phyloP scores from a whole-genome alignment of 2,797 vertebrate genomes.

The Oceanodroma leucorhoa region DNA sequence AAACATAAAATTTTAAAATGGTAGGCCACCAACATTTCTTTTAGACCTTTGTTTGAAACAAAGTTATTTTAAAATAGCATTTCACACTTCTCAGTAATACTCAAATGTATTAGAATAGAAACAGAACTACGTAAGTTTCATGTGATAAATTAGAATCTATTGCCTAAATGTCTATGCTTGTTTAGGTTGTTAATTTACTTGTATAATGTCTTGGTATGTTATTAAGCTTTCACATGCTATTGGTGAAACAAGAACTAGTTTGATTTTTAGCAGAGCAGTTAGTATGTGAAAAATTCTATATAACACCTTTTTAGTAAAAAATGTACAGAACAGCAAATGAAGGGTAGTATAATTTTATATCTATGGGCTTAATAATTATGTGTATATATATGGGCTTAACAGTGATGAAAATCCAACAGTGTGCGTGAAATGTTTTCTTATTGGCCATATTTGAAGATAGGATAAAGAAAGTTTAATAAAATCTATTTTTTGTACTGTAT shows the following conservation, averaged over 20 bases:
- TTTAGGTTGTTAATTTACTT: not conserved
- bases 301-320: not conserved
- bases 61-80: not conserved
- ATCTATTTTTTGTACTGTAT: not conserved
- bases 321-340: not conserved
- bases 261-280: not conserved
- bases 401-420: not conserved
- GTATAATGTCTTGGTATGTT: not conserved
- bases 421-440: fast-evolving
- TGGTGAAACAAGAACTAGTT: not conserved
- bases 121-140: not conserved
- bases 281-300: not conserved
- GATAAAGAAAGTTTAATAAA: not conserved
- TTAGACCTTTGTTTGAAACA: not conserved
- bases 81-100: not conserved
- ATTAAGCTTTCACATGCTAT: not conserved
- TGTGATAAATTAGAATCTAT: not conserved
- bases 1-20: not conserved
- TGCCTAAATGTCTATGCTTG: not conserved
- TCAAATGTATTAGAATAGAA: not conserved
- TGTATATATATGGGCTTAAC: not conserved
- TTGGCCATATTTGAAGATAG: not conserved
- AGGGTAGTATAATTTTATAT: not conserved
- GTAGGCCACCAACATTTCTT: not conserved
- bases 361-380: not conserved